These are phyloP conservation scores for Aphaenogaster floridana DNA, from an alignment of 1,140 invertebrate genomes.

Conservation along the genomic window DNA sequence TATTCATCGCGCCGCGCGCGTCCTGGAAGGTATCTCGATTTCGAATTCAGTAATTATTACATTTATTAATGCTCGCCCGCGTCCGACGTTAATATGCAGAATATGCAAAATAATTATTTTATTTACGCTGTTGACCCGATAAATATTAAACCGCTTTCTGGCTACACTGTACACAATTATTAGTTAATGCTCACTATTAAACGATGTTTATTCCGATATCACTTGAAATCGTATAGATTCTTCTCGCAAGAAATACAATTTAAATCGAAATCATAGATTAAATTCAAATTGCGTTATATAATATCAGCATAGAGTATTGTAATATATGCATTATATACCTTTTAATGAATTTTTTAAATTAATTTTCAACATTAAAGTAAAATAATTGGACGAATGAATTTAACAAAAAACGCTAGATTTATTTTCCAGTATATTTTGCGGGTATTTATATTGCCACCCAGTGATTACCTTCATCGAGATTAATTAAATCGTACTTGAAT, in stretches of 20 bases:
- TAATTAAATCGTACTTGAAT: conserved; percentile 32
- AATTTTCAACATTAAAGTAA: neutral
- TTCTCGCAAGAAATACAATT: neutral
- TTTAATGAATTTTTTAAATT: neutral
- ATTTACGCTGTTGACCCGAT: conserved; percentile 8
- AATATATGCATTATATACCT: neutral
- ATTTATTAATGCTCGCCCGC: conserved; percentile 38
- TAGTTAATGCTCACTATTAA: conserved; percentile 27
- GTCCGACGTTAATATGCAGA: conserved; percentile 36
- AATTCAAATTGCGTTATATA: neutral
- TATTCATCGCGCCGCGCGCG: conserved; percentile 18
- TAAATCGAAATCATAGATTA: neutral
- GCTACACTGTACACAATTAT: neutral
- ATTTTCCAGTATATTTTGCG: neutral
- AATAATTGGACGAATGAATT: neutral
- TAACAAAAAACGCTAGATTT: neutral
- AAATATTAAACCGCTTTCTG: conserved; percentile 44
- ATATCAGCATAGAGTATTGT: neutral
- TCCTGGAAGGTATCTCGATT: conserved; percentile 23
- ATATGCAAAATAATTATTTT: conserved; percentile 50
- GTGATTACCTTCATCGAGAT: neutral
- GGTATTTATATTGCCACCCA: neutral
- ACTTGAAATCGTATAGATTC: neutral
- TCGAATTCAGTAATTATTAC: conserved; percentile 54
- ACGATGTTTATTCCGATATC: neutral